These are phyloP conservation scores for Xestoiulus laeticollis DNA, from an alignment of 2,888 invertebrate species.

Conservation along the genomic window DNA sequence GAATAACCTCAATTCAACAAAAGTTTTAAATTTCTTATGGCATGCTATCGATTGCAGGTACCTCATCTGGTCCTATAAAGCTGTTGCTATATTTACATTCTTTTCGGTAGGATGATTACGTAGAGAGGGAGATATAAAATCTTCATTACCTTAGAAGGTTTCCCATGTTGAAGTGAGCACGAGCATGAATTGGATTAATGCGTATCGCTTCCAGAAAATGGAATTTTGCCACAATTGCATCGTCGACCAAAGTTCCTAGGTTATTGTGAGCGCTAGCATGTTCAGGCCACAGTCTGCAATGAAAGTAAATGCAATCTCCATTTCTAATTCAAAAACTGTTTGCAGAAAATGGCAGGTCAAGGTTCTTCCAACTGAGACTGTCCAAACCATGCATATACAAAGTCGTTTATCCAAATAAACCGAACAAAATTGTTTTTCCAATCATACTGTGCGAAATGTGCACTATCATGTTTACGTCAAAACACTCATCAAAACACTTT, in stretches of 20 bases:
- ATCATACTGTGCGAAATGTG: background rate
- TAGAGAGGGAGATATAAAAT: slow-evolving; percentile 16
- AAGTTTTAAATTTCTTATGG: background rate
- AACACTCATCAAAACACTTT: too few relatives aligned
- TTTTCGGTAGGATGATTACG: slow-evolving; percentile 8
- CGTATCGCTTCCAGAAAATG: slow-evolving; percentile 71
- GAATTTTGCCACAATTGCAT: slow-evolving; percentile 73
- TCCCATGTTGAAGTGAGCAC: slow-evolving; percentile 85
- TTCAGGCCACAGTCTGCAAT: slow-evolving; percentile 78
- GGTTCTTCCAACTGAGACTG: background rate
- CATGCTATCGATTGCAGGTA: background rate
- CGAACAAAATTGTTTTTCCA: background rate
- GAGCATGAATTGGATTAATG: slow-evolving; percentile 78
- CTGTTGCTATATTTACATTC: background rate
- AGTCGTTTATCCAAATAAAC: background rate
- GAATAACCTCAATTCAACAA: background rate
- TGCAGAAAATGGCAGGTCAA: background rate
- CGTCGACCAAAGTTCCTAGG: slow-evolving; percentile 79
- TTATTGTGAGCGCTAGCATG: slow-evolving; percentile 90
- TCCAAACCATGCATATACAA: background rate
- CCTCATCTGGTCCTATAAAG: background rate
- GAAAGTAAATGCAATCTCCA: slow-evolving; percentile 11
- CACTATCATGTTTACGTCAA: too few relatives aligned
- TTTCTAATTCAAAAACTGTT: background rate
- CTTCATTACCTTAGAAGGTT: slow-evolving; percentile 77